Conservation (phyloP, 1,140 invertebrate genomes). For the Zaprionus inermis region DNA sequence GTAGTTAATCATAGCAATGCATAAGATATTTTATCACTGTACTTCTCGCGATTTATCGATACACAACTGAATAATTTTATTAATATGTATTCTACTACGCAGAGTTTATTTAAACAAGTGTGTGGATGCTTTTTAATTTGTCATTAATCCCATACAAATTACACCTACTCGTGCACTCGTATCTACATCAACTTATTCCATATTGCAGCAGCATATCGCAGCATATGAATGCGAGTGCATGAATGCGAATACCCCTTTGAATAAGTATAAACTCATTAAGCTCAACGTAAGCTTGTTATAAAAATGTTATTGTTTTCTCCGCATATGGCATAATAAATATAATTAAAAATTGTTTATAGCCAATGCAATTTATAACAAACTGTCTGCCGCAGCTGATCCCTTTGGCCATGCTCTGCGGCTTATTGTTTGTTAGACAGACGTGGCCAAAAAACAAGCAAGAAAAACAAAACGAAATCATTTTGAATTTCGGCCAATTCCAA, state of each 20-base stretch:
- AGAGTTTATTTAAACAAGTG: constrained; percentile 9
- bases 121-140: constrained; percentile 10
- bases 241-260: constrained; percentile 11
- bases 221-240: constrained; percentile 19
- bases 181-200: constrained; percentile 1
- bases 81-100: constrained; percentile 12
- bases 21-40: neutral
- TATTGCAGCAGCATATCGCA: neutral
- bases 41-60: neutral
- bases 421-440: constrained; percentile 42
- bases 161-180: neutral
- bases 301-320: constrained; percentile 37
- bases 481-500: constrained; percentile 39
- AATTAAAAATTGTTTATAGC: constrained; percentile 53
- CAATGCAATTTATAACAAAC: constrained; percentile 49
- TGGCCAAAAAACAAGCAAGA: constrained; percentile 1
- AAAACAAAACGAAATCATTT: constrained; percentile 17
- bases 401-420: constrained; percentile 62
- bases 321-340: constrained; percentile 47
- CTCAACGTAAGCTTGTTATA: constrained; percentile 55
- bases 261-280: constrained; percentile 51
- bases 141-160: constrained; percentile 45
- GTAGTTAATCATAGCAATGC: constrained; percentile 7
- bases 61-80: constrained; percentile 14
- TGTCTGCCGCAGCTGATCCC: constrained; percentile 45